These are phyloP conservation scores for Leptogaster cylindrica DNA, from an alignment of 2,888 invertebrate genomes.

Conservation along the genomic window DNA sequence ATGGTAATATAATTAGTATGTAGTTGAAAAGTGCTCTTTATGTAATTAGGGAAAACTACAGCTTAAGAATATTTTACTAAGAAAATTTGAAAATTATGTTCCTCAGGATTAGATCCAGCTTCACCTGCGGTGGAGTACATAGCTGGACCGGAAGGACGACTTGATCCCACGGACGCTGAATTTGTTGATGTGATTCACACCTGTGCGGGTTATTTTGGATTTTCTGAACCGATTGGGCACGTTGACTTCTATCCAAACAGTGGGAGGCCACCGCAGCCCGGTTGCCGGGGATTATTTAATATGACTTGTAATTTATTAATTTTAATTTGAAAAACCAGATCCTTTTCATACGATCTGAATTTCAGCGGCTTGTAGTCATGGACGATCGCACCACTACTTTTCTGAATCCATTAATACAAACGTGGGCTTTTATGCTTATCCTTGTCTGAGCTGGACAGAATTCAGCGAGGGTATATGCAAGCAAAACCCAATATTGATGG, in stretches of 20 bases:
- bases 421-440: slow-evolving; percentile 65
- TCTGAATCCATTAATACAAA: slow-evolving; percentile 69
- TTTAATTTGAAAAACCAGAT: background rate
- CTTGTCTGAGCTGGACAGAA: slow-evolving; percentile 65
- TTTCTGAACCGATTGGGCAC: slow-evolving; percentile 67
- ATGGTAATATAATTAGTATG: too few species aligned
- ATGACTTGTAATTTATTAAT: background rate
- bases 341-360: background rate
- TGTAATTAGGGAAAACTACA: too few species aligned
- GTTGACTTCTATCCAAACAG: slow-evolving; percentile 79
- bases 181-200: slow-evolving; percentile 81
- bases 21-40: too few species aligned
- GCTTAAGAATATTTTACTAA: background rate
- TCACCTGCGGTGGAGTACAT: slow-evolving; percentile 54
- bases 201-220: slow-evolving; percentile 70
- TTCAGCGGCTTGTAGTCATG: slow-evolving; percentile 73
- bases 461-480: slow-evolving; percentile 55
- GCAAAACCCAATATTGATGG: slow-evolving; percentile 64
- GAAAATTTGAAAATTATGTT: background rate
- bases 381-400: slow-evolving; percentile 68
- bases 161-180: slow-evolving; percentile 71
- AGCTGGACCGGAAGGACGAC: slow-evolving; percentile 57
- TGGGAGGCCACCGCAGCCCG: slow-evolving; percentile 72
- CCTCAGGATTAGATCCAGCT: slow-evolving; percentile 71
- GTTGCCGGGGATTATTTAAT: slow-evolving; percentile 65